Conservation (phyloP, 2,888 invertebrate species). For the Pachydiplax longipennis region DNA sequence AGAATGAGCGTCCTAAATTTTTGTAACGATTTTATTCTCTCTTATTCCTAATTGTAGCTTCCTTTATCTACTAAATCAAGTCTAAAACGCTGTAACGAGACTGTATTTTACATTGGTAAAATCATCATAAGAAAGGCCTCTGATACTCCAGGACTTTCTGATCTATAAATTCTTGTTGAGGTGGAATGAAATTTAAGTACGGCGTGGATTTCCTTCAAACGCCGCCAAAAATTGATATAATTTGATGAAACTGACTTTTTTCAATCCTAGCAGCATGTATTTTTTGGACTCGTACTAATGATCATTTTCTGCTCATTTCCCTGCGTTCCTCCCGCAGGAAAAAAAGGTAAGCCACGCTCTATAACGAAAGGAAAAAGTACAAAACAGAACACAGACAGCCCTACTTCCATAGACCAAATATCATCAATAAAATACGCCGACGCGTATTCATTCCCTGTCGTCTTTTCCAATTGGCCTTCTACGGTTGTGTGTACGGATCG, state of each 20-base stretch:
- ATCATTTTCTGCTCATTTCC: neutral
- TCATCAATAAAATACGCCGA: no score
- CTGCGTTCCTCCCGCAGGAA: neutral
- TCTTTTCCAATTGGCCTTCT: no score
- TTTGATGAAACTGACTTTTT: neutral
- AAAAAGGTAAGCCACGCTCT: slow-evolving; percentile 1
- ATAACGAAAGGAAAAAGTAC: neutral
- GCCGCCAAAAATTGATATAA: neutral
- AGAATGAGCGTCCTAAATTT: neutral
- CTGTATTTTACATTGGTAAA: no score
- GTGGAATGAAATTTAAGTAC: no score
- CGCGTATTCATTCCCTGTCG: no score
- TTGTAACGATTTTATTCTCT: neutral
- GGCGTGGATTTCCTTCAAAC: no score
- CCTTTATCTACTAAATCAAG: no score
- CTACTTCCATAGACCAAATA: neutral
- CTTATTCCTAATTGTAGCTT: neutral
- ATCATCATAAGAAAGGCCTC: no score
- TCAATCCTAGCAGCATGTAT: neutral
- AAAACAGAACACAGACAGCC: neutral
- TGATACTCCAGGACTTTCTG: no score
- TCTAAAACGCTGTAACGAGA: no score
- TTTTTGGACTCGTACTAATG: neutral
- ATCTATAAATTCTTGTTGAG: no score
- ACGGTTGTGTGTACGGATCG: no score